Conservation (phyloP, 2,888 invertebrate genomes). For the Zhuqinia jingwanae region DNA sequence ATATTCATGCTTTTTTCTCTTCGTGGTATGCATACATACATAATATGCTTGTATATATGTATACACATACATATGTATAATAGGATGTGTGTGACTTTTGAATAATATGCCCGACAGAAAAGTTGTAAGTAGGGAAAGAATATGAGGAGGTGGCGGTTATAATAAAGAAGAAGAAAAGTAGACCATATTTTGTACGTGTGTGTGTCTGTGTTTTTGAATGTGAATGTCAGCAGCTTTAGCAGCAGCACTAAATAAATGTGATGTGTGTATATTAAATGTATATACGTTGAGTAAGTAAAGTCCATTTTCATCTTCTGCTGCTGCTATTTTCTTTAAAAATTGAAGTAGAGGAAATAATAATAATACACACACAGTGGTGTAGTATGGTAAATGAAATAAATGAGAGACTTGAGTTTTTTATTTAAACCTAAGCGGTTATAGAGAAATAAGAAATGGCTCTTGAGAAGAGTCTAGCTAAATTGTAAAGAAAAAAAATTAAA, state of each 20-base stretch:
- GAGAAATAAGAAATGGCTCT: not conserved
- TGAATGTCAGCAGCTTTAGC: too few relatives aligned
- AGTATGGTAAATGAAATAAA: constrained; percentile 45
- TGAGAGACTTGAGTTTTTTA: constrained; percentile 21
- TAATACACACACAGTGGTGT: not conserved
- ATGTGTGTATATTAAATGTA: constrained; percentile 15
- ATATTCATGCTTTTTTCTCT: not conserved
- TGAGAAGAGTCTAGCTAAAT: not conserved
- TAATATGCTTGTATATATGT: too few relatives aligned
- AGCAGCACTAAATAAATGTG: constrained; percentile 23
- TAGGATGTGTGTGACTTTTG: not conserved
- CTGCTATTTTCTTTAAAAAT: not conserved
- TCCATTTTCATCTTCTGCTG: constrained; percentile 24
- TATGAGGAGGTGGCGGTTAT: constrained; percentile 22
- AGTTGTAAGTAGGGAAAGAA: not conserved
- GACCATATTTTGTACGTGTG: constrained; percentile 19
- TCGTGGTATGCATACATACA: not conserved
- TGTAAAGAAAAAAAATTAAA: constrained; percentile 4
- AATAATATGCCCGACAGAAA: constrained; percentile 2
- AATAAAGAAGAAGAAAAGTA: constrained; percentile 6
- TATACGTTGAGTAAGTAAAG: not conserved
- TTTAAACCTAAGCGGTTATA: constrained; percentile 4
- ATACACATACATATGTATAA: too few relatives aligned
- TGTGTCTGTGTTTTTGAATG: constrained; percentile 7
- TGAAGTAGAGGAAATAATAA: constrained; percentile 24